Evolutionary conservation across 2,888 invertebrate genomes (phyloP).

Genomic region (Ptilodon capucinus): DNA sequence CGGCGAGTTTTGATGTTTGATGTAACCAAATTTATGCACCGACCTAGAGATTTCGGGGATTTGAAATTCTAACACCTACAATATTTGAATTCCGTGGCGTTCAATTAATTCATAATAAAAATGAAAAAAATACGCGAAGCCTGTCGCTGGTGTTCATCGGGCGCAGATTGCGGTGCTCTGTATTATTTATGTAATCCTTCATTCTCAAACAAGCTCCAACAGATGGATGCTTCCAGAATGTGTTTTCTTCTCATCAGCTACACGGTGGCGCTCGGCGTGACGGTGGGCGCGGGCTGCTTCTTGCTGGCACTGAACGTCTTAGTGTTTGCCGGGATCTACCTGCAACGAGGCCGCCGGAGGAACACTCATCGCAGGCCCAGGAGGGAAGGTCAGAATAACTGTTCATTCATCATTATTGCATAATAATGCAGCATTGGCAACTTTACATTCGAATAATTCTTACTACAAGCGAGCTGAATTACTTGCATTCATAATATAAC

Average conservation of each 20-base stretch:
- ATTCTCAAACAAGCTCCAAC: too few species aligned
- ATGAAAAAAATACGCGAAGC: neutral
- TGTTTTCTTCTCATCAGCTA: constrained; percentile 74
- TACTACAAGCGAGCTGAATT: too few species aligned
- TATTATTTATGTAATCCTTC: too few species aligned
- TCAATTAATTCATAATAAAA: neutral
- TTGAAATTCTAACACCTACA: constrained; percentile 13
- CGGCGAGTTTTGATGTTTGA: constrained; percentile 16
- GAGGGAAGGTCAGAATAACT: constrained; percentile 50
- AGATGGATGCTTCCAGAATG: too few species aligned
- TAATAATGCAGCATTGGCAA: too few species aligned
- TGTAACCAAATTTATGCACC: constrained; percentile 35
- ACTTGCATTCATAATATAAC: too few species aligned
- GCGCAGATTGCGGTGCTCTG: too few species aligned
- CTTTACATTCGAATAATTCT: too few species aligned
- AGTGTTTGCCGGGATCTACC: constrained; percentile 90
- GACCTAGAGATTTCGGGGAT: constrained; percentile 18
- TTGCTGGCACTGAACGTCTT: constrained; percentile 87
- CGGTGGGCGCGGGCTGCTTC: constrained; percentile 88
- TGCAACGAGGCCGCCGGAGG: constrained; percentile 85
- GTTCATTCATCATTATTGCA: constrained; percentile 1
- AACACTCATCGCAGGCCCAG: constrained; percentile 52
- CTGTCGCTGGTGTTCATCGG: too few species aligned
- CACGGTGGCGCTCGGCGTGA: constrained; percentile 89
- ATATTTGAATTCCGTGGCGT: constrained; percentile 6